A percentile compares a stretch with the other conserved stretches of the same genome.
Evolutionary conservation across 1,140 invertebrate genomes (phyloP).

Genomic region (Pantala flavescens): DNA sequence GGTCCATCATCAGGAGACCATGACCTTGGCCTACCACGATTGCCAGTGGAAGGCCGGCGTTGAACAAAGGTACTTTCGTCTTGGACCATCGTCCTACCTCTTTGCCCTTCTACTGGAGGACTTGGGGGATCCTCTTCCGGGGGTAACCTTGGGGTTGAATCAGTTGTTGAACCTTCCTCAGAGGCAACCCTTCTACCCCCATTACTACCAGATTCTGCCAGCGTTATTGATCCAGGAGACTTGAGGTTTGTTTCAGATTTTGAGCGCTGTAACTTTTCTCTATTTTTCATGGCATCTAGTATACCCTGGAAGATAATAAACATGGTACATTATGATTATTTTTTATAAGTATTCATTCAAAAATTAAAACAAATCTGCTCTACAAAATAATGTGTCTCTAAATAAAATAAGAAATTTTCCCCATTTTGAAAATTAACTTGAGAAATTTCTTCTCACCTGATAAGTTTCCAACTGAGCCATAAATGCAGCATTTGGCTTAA

Average conservation of each 20-base stretch:
- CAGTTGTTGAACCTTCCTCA: slow-evolving; percentile 30
- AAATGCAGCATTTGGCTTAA: slow-evolving; percentile 93
- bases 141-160: slow-evolving; percentile 19
- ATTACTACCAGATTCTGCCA: slow-evolving; percentile 19
- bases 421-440: not conserved
- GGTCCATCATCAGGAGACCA: slow-evolving; percentile 58
- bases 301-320: slow-evolving; percentile 48
- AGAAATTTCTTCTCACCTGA: slow-evolving; percentile 40
- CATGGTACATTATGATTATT: too few species aligned
- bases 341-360: too few species aligned
- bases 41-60: not conserved
- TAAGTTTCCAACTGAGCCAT: slow-evolving; percentile 90
- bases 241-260: slow-evolving; percentile 89
- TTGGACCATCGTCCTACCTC: slow-evolving; percentile 18
- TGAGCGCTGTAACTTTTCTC: slow-evolving; percentile 79
- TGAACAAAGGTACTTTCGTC: slow-evolving; percentile 27
- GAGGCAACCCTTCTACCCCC: slow-evolving; percentile 31
- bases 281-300: slow-evolving; percentile 90
- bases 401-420: too few species aligned
- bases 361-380: too few species aligned
- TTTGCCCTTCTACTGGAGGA: not conserved
- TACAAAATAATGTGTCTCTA: too few species aligned
- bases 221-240: slow-evolving; percentile 45
- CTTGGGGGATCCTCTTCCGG: slow-evolving; percentile 7
- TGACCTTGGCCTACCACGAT: slow-evolving; percentile 52